Conservation (phyloP, 2,113 vertebrate species). For the Monopterus albus region DNA sequence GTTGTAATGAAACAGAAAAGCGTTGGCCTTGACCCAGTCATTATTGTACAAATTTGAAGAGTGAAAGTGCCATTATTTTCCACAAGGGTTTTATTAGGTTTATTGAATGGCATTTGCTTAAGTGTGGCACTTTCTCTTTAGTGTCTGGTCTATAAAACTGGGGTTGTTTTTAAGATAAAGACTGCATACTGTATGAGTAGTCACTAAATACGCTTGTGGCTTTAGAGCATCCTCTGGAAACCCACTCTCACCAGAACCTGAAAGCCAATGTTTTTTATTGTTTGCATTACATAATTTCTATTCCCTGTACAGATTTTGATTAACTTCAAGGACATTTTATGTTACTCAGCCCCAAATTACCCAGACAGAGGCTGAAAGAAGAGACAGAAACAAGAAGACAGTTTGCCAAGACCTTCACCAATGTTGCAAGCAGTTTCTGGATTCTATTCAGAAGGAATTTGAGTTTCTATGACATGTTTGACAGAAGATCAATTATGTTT, state of each 20-base stretch:
- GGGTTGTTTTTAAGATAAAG: background rate
- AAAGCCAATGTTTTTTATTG: background rate
- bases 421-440: background rate
- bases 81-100: slow-evolving; percentile 3
- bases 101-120: slow-evolving; percentile 11
- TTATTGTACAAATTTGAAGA: background rate
- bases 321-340: background rate
- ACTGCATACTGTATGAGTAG: background rate
- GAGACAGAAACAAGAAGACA: background rate
- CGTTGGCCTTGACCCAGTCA: background rate
- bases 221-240: background rate
- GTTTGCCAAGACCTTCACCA: background rate
- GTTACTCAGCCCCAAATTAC: too few species aligned
- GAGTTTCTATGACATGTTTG: slow-evolving; percentile 20
- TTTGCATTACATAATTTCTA: slow-evolving; percentile 4
- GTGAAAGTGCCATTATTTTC: slow-evolving; percentile 15
- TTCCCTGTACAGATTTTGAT: background rate
- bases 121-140: background rate
- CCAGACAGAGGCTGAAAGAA: background rate
- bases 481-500: slow-evolving; percentile 39
- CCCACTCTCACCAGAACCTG: too few species aligned
- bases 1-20: slow-evolving; percentile 1
- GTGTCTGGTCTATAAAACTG: background rate
- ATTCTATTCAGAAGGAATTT: slow-evolving; percentile 3
- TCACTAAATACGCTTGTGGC: background rate